A percentile compares a stretch with the other conserved stretches of the same genome.
phyloP scores from a whole-genome alignment of 2,888 invertebrate species.

The Gasteruption jaculator region DNA sequence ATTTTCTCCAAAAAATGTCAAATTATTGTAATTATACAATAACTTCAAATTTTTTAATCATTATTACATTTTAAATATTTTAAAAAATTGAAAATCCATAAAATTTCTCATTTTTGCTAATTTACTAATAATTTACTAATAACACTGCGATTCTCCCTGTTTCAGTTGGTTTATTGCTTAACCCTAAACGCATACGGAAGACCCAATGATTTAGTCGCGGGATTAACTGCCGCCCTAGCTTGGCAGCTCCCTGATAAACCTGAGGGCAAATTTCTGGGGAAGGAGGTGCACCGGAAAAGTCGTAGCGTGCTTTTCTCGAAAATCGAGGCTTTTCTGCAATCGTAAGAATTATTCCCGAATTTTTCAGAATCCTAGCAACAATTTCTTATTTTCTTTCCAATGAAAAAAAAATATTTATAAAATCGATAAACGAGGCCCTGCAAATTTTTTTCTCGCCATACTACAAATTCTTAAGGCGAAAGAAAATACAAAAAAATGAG shows the following conservation, averaged over 20 bases:
- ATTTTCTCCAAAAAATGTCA: no score
- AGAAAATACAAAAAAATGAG: no score
- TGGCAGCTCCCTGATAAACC: constrained; percentile 64
- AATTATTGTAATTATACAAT: no score
- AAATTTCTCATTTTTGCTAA: no score
- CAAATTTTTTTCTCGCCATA: no score
- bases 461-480: no score
- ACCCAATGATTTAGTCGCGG: constrained; percentile 62
- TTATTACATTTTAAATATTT: not conserved
- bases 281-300: constrained; percentile 57
- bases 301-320: constrained; percentile 60
- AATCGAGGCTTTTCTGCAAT: constrained; percentile 60
- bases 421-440: not conserved
- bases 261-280: constrained; percentile 37
- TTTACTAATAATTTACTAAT: not conserved
- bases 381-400: constrained; percentile 10
- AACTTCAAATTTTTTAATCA: no score
- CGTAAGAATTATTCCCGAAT: constrained; percentile 56
- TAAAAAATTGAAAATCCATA: no score
- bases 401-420: constrained; percentile 5
- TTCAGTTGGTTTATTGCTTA: constrained; percentile 57
- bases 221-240: constrained; percentile 72
- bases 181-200: constrained; percentile 57
- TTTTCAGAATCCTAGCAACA: no score
- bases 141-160: constrained; percentile 11